Evolutionary conservation across 2,888 invertebrate genomes (phyloP).

Genomic region (Gymnoscelis rufifasciata): DNA sequence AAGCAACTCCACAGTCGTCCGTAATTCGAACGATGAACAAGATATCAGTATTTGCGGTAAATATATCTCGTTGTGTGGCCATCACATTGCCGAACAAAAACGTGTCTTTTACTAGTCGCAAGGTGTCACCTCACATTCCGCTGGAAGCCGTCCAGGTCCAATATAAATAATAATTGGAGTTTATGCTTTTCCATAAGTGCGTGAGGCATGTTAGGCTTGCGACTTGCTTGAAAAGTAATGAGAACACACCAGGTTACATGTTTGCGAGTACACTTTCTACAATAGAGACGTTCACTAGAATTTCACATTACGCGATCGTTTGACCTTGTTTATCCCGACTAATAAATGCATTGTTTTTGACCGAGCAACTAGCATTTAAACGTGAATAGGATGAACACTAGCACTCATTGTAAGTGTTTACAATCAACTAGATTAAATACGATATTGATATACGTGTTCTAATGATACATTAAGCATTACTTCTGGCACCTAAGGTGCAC

Average conservation of each 20-base stretch:
- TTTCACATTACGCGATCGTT: slow-evolving; percentile 2
- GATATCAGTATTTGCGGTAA: slow-evolving; percentile 75
- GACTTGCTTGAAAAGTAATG: slow-evolving; percentile 8
- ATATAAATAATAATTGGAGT: slow-evolving; percentile 24
- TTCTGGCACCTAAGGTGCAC: slow-evolving; percentile 16
- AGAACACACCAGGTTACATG: slow-evolving; percentile 12
- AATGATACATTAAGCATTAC: slow-evolving; percentile 18
- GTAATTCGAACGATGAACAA: slow-evolving; percentile 68
- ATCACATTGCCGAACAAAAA: slow-evolving; percentile 54
- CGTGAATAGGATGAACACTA: slow-evolving; percentile 7
- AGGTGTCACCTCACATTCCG: slow-evolving; percentile 54
- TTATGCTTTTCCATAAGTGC: slow-evolving; percentile 28
- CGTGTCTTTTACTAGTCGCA: slow-evolving; percentile 36
- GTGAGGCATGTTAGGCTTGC: slow-evolving; percentile 23
- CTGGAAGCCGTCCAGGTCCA: slow-evolving; percentile 67
- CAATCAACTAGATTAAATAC: slow-evolving; percentile 14
- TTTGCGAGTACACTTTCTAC: slow-evolving; percentile 7
- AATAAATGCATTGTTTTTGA: not conserved
- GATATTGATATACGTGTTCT: slow-evolving; percentile 10
- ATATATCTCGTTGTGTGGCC: slow-evolving; percentile 53
- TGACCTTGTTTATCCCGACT: not conserved
- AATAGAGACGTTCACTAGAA: slow-evolving; percentile 5
- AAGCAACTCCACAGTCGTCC: slow-evolving; percentile 56
- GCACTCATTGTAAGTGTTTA: slow-evolving; percentile 14
- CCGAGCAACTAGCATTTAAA: not conserved